Base-by-base conservation (phyloP, 1,140 invertebrate genomes). In the Aphaenogaster rudis region DNA sequence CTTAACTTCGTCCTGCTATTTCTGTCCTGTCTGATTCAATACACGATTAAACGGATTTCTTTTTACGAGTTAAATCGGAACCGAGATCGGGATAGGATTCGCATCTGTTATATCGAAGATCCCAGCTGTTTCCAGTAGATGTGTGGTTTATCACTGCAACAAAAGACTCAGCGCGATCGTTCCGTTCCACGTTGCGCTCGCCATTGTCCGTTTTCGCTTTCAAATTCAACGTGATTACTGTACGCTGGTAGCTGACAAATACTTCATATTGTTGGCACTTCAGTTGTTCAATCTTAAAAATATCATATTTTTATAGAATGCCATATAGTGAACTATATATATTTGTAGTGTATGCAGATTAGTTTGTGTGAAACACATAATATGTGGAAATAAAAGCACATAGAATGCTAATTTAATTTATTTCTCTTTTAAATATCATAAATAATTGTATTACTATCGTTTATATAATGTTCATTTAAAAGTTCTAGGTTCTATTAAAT, bases 11-110 rank as follows among this genome's bases (percentile, higher is more conserved):
- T 64, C 21, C 6, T 28, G 15, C n/a, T 86, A 78, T 78, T 78
- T 86, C 21, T 86, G 54, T 33, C 15, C 13, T 48, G 17, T 78
- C 15, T 8, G 54, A 42, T n/a, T 45, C 59, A 42, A 64, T 66
- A n/a, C 9, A 36, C 15, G 74, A 79, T 78, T 79, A 78, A 86
- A 17, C 42, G 74, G 42, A 79, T 79, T 79, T 8, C 42, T 50
- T 78, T 86, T 66, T 64, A 79, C n/a, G 21, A 8, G 36, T 66
- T 86, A 78, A 86, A 79, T 86, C n/a, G 59, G 50, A 45, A 4
- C 15, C 17, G 17, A 63, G 36, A 64, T 52, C 9, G 21, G 28
- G 5, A 45, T 59, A 77, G 48, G 48, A 66, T 86, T 85, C 36
- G 36, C 48, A 45, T 21, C 11, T 45, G 48, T 74, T 74, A 48